Evolutionary conservation across 2,888 invertebrate species (phyloP).

Genomic region (Sarcophaga rosellei): DNA sequence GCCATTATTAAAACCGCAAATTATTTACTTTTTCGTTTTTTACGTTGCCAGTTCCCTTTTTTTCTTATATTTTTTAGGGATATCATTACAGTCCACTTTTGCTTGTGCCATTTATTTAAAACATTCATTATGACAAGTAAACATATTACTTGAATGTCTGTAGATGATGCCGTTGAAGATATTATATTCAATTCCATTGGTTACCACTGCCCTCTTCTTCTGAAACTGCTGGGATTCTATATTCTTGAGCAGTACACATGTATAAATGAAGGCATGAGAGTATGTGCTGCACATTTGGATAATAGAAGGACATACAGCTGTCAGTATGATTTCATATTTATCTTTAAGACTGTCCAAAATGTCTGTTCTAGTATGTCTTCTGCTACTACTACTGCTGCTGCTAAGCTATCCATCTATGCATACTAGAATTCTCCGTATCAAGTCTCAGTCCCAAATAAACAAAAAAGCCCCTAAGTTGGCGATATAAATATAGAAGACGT

Average conservation of each 20-base stretch:
- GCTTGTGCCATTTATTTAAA: constrained; percentile 16
- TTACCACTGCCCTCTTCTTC: constrained; percentile 4
- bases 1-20: constrained; percentile 64
- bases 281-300: neutral
- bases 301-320: constrained; percentile 50
- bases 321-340: constrained; percentile 60
- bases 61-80: no score
- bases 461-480: no score
- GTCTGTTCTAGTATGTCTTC: constrained; percentile 7
- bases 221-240: constrained; percentile 30
- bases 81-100: no score
- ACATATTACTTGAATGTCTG: constrained; percentile 63
- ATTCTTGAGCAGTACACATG: constrained; percentile 3
- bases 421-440: no score
- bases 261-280: neutral
- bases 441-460: no score
- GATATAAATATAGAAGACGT: neutral
- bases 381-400: no score
- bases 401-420: no score
- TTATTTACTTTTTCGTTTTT: constrained; percentile 59
- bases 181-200: constrained; percentile 19
- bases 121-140: constrained; percentile 63
- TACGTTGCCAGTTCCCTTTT: neutral
- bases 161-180: constrained; percentile 10
- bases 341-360: constrained; percentile 22